These are phyloP conservation scores for Adelognathus sp. DNA, from an alignment of 2,888 invertebrate genomes.

Conservation along the genomic window DNA sequence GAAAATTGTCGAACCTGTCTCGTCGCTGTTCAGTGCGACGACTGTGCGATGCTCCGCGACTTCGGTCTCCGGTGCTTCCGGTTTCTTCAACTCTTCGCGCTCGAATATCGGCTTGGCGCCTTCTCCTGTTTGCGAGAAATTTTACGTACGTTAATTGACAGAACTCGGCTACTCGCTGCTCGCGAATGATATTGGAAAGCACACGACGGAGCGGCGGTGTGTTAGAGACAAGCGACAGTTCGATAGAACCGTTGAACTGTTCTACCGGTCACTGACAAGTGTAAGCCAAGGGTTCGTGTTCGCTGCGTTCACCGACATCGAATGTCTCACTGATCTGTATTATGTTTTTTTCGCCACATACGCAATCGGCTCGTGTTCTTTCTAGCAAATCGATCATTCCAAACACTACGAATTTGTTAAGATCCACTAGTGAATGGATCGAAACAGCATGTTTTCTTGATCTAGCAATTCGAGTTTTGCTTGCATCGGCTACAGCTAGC, in stretches of 20 bases:
- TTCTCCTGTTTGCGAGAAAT: constrained; percentile 63
- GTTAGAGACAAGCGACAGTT: constrained; percentile 28
- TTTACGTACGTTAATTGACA: not conserved
- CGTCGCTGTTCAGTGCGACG: constrained; percentile 48
- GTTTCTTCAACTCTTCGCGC: constrained; percentile 68
- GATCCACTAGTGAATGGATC: not conserved
- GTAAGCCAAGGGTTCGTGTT: constrained; percentile 36
- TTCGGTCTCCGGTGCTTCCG: constrained; percentile 42
- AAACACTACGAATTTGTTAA: too few relatives aligned
- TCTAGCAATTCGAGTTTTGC: not conserved
- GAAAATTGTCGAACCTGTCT: constrained; percentile 52
- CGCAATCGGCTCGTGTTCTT: not conserved
- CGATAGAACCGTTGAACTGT: not conserved
- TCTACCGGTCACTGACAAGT: constrained; percentile 6
- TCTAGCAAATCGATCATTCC: not conserved
- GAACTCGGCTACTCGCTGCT: not conserved
- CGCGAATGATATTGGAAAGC: constrained; percentile 5
- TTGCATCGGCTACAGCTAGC: not conserved
- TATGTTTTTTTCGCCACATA: not conserved
- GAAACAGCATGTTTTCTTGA: not conserved
- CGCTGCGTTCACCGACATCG: not conserved
- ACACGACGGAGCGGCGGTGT: constrained; percentile 3
- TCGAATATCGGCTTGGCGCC: constrained; percentile 72
- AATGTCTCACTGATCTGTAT: not conserved
- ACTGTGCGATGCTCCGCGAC: constrained; percentile 65